Evolutionary conservation across 2,888 invertebrate genomes (phyloP).

Genomic region (Alsophila aescularia): DNA sequence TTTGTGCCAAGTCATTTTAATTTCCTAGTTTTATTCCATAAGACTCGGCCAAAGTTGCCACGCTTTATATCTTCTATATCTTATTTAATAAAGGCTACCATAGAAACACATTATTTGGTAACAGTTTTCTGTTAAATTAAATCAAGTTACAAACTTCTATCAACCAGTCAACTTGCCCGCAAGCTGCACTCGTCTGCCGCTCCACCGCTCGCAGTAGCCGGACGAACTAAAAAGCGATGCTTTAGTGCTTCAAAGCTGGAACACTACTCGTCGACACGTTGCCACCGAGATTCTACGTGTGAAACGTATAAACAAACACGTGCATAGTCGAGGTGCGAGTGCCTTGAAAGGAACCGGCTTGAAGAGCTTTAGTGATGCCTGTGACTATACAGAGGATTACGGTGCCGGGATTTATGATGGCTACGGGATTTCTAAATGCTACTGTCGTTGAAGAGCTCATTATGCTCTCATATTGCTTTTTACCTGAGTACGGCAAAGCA

Average conservation of each 20-base stretch:
- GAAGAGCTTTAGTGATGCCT: constrained; percentile 44
- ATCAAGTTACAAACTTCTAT: constrained; percentile 16
- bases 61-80: too few relatives aligned
- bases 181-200: constrained; percentile 22
- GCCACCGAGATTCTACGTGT: constrained; percentile 58
- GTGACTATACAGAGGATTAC: background rate
- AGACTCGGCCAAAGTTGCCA: too few relatives aligned
- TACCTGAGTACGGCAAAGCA: too few relatives aligned
- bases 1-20: too few relatives aligned
- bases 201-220: constrained; percentile 42
- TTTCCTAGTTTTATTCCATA: too few relatives aligned
- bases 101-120: too few relatives aligned
- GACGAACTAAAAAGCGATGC: constrained; percentile 63
- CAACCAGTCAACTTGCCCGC: constrained; percentile 17
- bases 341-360: constrained; percentile 63
- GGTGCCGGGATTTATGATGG: background rate
- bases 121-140: background rate
- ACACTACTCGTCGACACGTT: constrained; percentile 57
- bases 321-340: constrained; percentile 53
- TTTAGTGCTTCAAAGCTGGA: constrained; percentile 62
- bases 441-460: too few relatives aligned
- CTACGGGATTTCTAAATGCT: too few relatives aligned
- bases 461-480: too few relatives aligned
- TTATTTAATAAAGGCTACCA: too few relatives aligned
- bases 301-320: constrained; percentile 73